Percentiles rank a stretch among this genome's conserved stretches.
Evolutionary conservation across 2,797 vertebrate genomes (phyloP).

Genomic region (Sebastes taczanowskii): DNA sequence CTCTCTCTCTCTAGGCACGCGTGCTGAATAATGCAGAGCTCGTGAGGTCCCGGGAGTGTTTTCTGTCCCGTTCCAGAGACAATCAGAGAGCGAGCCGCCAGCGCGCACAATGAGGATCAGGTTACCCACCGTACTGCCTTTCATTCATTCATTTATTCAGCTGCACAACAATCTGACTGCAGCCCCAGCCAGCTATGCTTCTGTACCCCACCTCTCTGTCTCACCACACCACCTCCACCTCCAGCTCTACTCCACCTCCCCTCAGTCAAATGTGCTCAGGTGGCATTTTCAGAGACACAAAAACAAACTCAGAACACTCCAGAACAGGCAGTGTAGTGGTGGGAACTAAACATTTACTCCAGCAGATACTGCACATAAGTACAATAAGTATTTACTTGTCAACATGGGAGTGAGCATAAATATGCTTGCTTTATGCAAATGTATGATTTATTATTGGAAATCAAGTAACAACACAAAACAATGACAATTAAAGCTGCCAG

Average conservation of each 20-base stretch:
- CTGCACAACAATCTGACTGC: constrained; percentile 62
- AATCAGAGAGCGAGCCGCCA: constrained; percentile 70
- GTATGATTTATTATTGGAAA: no score
- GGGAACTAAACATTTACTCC: background rate
- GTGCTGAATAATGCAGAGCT: constrained; percentile 86
- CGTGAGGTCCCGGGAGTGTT: constrained; percentile 76
- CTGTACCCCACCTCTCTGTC: background rate
- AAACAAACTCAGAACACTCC: constrained; percentile 30
- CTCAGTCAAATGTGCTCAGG: constrained; percentile 56
- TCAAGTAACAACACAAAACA: no score
- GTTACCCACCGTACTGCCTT: constrained; percentile 76
- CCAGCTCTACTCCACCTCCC: background rate
- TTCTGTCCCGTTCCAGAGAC: constrained; percentile 83
- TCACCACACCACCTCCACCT: background rate
- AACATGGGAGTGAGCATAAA: no score
- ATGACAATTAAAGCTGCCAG: no score
- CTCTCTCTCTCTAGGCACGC: constrained; percentile 54
- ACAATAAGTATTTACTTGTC: no score
- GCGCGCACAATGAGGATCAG: constrained; percentile 72
- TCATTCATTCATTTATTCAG: constrained; percentile 76
- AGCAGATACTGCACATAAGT: background rate
- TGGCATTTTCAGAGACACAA: constrained; percentile 54
- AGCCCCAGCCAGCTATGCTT: background rate
- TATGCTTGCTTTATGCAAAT: no score
- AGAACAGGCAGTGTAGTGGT: constrained; percentile 1